Percentiles rank a stretch among this genome's conserved stretches.
phyloP scores from a whole-genome alignment of 1,140 invertebrate genomes.

The Papilio xuthus region DNA sequence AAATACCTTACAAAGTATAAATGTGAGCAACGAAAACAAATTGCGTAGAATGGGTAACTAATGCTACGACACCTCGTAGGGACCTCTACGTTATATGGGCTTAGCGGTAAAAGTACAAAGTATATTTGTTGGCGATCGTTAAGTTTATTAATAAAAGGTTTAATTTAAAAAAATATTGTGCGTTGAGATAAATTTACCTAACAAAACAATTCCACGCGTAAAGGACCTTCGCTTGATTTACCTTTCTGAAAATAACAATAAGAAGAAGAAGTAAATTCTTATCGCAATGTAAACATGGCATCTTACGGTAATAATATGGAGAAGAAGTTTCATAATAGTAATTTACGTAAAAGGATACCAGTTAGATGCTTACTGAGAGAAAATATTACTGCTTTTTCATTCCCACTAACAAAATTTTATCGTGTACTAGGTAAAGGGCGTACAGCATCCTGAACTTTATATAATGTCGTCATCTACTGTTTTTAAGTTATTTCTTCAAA shows the following conservation, averaged over 20 bases:
- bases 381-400: background rate
- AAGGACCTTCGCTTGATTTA: background rate
- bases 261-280: background rate
- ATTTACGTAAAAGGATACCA: background rate
- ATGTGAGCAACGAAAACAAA: conserved; percentile 43
- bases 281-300: conserved; percentile 6
- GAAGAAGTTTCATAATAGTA: background rate
- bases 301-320: background rate
- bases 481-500: background rate
- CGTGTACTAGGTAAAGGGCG: conserved; percentile 1
- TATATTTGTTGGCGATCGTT: background rate
- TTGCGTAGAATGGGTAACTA: conserved; percentile 49
- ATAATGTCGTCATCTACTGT: background rate
- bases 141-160: conserved; percentile 35
- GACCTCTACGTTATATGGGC: background rate
- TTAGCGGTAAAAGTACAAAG: background rate
- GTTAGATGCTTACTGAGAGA: background rate
- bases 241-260: background rate
- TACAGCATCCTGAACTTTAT: background rate
- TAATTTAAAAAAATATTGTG: conserved; percentile 7
- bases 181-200: conserved; percentile 3
- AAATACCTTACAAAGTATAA: conserved; percentile 48
- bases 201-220: background rate
- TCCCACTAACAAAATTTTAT: background rate
- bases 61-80: conserved; percentile 5